Conservation (phyloP, 2,888 invertebrate species). For the Lepidochitona cinerea region DNA sequence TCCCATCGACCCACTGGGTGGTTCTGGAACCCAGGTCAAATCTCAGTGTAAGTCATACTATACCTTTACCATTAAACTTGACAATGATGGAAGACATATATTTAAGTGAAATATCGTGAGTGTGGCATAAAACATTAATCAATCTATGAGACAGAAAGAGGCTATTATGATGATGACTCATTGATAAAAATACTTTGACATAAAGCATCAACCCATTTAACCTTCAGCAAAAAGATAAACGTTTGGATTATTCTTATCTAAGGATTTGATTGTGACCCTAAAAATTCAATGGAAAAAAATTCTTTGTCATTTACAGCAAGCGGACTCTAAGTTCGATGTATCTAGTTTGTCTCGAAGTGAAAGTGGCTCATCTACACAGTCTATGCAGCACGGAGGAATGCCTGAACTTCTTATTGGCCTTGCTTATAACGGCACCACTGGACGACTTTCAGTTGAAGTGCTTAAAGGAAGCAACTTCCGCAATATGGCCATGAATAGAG, state of each 20-base stretch:
- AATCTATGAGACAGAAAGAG: no score
- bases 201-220: no score
- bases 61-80: no score
- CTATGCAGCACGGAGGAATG: conserved; percentile 84
- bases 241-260: no score
- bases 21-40: conserved; percentile 78
- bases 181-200: no score
- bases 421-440: conserved; percentile 93
- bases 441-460: conserved; percentile 92
- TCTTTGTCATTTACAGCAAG: conserved; percentile 58
- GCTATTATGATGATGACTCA: no score
- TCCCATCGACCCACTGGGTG: conserved; percentile 92
- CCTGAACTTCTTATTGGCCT: conserved; percentile 91
- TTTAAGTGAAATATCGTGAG: no score
- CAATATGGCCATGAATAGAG: conserved; percentile 71
- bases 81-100: no score
- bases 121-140: no score
- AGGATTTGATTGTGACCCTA: no score
- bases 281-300: not conserved
- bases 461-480: conserved; percentile 80
- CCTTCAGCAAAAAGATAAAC: no score
- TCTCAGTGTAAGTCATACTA: conserved; percentile 64
- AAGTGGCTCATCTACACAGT: conserved; percentile 92
- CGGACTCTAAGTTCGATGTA: conserved; percentile 75
- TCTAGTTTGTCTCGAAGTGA: conserved; percentile 90